Base-by-base conservation (phyloP, 2,888 invertebrate genomes). In the Nebria brevicollis region DNA sequence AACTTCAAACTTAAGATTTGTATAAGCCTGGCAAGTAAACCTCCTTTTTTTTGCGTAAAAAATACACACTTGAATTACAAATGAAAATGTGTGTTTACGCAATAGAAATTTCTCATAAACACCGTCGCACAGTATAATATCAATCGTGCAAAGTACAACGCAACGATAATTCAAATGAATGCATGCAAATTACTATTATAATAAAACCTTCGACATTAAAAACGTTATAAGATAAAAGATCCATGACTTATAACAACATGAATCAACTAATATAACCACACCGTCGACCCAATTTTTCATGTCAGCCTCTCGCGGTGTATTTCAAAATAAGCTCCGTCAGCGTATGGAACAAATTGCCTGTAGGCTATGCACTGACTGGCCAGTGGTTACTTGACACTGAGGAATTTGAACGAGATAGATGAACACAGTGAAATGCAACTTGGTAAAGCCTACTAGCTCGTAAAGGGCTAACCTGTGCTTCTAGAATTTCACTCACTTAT, bases 181-280 rank as follows among this genome's bases (percentile, higher is more conserved):
- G 54, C 54, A 54, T 54, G 54, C 54, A 54, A 54, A 54, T 54
- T 54, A 54, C 54, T 54, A 54, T 54, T 54, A 54, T 54, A 54
- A 54, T 54, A 54, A 54, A 54, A 54, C 54, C 6, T 54, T 54
- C 54, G 54, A 54, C 54, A 54, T 54, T 54, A 8, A 54, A 54
- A 54, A 54, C 54, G 2, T 54, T 54, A 54, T 54, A 54, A 54
- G 54, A 54, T 54, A 54, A 54, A 54, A 54, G 54, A 54, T 54
- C 11, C 54, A 54, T 54, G 54, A 54, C 54, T 54, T 54, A 54
- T 54, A 54, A 54, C 54, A 7, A 54, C 54, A 13, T 54, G 13
- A 54, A 54, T 54, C 54, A 54, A 54, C 11, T 54, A 54, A 54
- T 8, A 54, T 54, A 13, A 34, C 34, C 34, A 34, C 34, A 34